Evolutionary conservation across 1,140 invertebrate species (phyloP).

Genomic region (Portunus trituberculatus): DNA sequence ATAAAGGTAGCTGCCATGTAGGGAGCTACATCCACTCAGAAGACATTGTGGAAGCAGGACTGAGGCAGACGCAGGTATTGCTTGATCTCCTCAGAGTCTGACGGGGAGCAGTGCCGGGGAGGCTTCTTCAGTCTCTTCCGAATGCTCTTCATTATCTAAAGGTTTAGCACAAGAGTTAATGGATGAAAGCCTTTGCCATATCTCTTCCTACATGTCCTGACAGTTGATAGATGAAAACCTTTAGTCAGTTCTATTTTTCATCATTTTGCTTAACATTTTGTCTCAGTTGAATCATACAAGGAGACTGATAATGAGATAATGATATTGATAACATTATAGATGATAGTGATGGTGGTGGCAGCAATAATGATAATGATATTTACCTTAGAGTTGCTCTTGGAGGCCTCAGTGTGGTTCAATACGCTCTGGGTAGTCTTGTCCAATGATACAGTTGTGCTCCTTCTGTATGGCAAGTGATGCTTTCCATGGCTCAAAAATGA

Average conservation of each 20-base stretch:
- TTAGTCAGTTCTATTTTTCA: too few species aligned
- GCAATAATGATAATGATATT: not conserved
- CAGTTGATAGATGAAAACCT: not conserved
- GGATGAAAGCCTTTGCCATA: not conserved
- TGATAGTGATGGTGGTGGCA: too few species aligned
- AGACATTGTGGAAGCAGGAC: constrained; percentile 49
- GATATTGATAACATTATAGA: too few species aligned
- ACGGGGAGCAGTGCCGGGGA: constrained; percentile 23
- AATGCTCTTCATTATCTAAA: constrained; percentile 48
- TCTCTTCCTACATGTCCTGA: not conserved
- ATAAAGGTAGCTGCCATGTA: too few species aligned
- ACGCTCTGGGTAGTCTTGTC: constrained; percentile 81
- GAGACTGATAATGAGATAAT: too few species aligned
- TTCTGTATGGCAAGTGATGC: constrained; percentile 81
- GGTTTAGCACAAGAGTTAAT: not conserved
- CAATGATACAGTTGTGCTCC: constrained; percentile 81
- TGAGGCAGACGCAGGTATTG: constrained; percentile 34
- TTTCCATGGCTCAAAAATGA: constrained; percentile 82
- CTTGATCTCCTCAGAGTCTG: constrained; percentile 38
- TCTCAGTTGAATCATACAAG: too few species aligned
- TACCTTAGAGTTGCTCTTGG: constrained; percentile 64
- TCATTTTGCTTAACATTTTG: too few species aligned
- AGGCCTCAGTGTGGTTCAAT: constrained; percentile 80
- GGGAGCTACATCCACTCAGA: not conserved
- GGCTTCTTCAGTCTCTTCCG: not conserved